Evolutionary conservation across 2,113 vertebrate genomes (phyloP), one percentile per base, ranked within the genome.

Genomic region (Coturnix japonica): DNA sequence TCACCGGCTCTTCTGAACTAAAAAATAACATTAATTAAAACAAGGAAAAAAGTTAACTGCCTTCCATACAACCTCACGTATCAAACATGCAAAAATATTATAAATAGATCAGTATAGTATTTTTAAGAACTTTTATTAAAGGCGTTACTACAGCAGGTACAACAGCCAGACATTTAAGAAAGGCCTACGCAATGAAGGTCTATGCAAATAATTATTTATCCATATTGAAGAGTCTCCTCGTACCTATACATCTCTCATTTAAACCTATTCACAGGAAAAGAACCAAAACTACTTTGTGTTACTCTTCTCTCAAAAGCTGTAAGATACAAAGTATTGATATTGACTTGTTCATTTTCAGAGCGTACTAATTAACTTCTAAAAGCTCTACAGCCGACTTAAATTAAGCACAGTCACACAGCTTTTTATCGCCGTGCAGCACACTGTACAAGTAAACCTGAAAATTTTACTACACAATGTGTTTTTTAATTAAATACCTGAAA

Each of bases 1-100:
- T 97, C 37, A 96, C 74, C 78, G 92, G 91, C 25, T 96, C 95
- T 64, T 96, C 96, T 82, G 72, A 95, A 75, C 98, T 98, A 37
- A 92, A 96, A 86, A 87, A 41, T 13, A 92, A 21, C 22, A 13
- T 74, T 79, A 91, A 85, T 79, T 89, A 90, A 85, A 94, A 54
- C 11, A 51, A 4, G 33, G 51, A 4, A 91, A 91, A 78, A 90
- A 78, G 25, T 80, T 25, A 81, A 44, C 13, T 61, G 28, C 14
- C 13, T 76, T 41, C 77, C 8, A 78, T 6, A 4, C 41, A 57
- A 67, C 4, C 5, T 31, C 64, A 77, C 63, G 14, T 3, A 22
- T 77, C 0, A 20, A 33, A 18, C 31, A 28, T 35, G 28, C 75
- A 49, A 63, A 78, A 79, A 72, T 49, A 7, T 5, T 59, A 85